A percentile compares a stretch with the other conserved stretches of the same genome.
Conservation (phyloP, 2,797 vertebrate species). For the Mormyrops attenuatus region DNA sequence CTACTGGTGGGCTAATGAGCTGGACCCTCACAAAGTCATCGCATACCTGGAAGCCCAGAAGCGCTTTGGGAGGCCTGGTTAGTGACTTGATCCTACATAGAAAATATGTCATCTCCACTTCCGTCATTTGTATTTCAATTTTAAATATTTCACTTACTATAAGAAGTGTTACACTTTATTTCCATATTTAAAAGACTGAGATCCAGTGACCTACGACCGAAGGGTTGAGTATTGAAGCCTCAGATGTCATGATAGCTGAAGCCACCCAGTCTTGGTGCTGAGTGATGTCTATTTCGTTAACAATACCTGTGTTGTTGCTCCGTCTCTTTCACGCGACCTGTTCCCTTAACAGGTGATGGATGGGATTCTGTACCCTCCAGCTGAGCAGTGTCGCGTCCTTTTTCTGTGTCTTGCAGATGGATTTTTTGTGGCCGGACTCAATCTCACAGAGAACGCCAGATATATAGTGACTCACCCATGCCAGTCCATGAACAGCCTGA, state of each 20-base stretch:
- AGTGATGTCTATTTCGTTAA: neutral
- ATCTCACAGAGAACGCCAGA: constrained; percentile 55
- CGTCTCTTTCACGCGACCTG: neutral
- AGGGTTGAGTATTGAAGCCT: neutral
- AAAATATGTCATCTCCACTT: neutral
- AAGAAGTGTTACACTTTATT: neutral
- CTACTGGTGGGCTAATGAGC: constrained; percentile 78
- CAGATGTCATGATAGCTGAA: neutral
- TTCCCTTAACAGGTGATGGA: neutral
- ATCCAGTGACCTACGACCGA: neutral
- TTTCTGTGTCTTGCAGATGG: constrained; percentile 35
- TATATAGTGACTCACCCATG: constrained; percentile 56
- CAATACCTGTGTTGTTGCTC: neutral
- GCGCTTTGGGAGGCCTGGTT: constrained; percentile 64
- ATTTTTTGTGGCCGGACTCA: constrained; percentile 63
- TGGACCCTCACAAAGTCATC: constrained; percentile 60
- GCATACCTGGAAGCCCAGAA: constrained; percentile 69
- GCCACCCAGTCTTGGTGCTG: neutral
- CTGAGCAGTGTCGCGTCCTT: neutral
- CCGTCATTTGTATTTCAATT: neutral
- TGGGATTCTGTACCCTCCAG: neutral
- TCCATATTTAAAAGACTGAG: neutral
- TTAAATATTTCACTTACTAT: neutral
- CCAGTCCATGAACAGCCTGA: constrained; percentile 54
- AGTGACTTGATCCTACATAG: neutral